Evolutionary conservation across 92 coral and sea anemone genomes (phyloP).

Genomic region (Diadumene lineata): DNA sequence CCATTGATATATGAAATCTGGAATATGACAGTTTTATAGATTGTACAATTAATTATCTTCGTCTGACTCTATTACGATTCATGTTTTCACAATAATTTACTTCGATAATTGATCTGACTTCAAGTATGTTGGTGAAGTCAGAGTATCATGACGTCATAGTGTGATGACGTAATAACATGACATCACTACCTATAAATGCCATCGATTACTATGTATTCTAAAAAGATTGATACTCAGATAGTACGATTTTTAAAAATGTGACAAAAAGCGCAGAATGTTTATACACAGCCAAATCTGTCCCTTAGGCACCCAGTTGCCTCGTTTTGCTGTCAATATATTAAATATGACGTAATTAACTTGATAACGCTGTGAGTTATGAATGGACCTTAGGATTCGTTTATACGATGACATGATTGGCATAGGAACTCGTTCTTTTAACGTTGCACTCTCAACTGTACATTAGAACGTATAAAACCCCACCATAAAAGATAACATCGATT

Average conservation of each 20-base stretch:
- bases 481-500: no score
- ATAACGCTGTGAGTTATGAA: background rate
- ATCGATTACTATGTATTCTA: background rate
- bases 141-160: background rate
- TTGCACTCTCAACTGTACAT: background rate
- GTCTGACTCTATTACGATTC: background rate
- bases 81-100: background rate
- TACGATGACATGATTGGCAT: no score
- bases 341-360: background rate
- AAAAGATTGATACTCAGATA: background rate
- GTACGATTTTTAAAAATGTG: slow-evolving; percentile 1
- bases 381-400: no score
- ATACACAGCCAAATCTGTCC: background rate
- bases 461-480: background rate
- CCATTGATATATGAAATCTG: background rate
- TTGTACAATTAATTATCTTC: background rate
- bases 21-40: background rate
- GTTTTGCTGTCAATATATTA: background rate
- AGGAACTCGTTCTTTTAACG: background rate
- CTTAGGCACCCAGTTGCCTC: background rate
- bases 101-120: background rate
- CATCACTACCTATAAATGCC: background rate
- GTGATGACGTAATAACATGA: background rate
- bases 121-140: no score
- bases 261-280: background rate